Percentiles rank a stretch among this genome's conserved stretches.
Evolutionary conservation across 1,140 invertebrate genomes (phyloP).

Genomic region (Cyclina sinensis): DNA sequence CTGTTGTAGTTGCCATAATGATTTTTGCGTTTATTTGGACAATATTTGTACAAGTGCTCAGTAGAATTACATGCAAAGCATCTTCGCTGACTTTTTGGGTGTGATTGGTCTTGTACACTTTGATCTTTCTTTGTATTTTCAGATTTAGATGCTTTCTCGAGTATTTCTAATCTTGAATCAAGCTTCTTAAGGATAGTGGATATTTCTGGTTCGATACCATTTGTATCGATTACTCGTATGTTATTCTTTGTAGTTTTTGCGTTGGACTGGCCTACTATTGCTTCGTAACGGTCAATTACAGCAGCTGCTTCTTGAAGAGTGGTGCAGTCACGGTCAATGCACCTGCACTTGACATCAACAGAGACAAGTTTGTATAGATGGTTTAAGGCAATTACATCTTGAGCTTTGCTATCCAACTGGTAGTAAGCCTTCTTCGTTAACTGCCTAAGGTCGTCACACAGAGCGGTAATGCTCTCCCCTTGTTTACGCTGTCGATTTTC

Average conservation of each 20-base stretch:
- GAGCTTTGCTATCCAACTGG: constrained; percentile 27
- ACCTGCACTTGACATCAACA: constrained; percentile 43
- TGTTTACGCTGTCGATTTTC: neutral
- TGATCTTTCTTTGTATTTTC: too few relatives aligned
- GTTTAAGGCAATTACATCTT: constrained; percentile 1
- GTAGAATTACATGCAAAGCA: neutral
- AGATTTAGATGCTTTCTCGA: neutral
- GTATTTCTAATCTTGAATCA: neutral
- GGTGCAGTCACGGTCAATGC: constrained; percentile 15
- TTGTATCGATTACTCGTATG: neutral
- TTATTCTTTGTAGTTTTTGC: neutral
- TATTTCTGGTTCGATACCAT: neutral
- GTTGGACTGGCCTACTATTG: neutral
- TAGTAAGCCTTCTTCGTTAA: constrained; percentile 37
- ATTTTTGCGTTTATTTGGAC: too few relatives aligned
- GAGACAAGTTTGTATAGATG: too few relatives aligned
- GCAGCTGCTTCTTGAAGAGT: too few relatives aligned
- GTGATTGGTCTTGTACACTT: too few relatives aligned
- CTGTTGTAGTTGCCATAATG: too few relatives aligned
- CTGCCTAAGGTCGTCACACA: constrained; percentile 24
- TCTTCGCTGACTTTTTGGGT: neutral
- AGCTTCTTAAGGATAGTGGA: neutral
- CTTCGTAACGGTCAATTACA: constrained; percentile 56
- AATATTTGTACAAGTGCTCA: constrained; percentile 14
- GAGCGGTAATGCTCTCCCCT: neutral